These are phyloP conservation scores for Alviniconcha marisindica DNA, from an alignment of 1,140 invertebrate genomes.

Conservation along the genomic window DNA sequence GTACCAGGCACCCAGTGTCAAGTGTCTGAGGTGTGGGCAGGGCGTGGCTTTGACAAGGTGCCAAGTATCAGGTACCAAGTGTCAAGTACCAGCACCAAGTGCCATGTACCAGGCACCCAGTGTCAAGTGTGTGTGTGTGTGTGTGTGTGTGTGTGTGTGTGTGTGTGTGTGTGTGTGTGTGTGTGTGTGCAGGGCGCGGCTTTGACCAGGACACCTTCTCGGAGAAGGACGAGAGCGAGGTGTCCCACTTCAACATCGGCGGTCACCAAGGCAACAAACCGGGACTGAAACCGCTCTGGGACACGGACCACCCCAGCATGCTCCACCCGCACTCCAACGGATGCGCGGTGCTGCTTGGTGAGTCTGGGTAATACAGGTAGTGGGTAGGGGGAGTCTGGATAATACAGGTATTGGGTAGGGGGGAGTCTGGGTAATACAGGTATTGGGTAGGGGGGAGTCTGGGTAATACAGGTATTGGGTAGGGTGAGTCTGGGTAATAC, in stretches of 20 bases:
- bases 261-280: slow-evolving; percentile 38
- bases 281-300: slow-evolving; percentile 50
- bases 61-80: background rate
- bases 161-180: slow-evolving; percentile 34
- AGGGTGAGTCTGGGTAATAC: too few relatives aligned
- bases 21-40: too few relatives aligned
- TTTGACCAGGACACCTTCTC: slow-evolving; percentile 60
- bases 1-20: background rate
- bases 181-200: slow-evolving; percentile 52
- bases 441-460: too few relatives aligned
- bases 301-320: slow-evolving; percentile 52
- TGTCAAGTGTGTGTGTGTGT: slow-evolving; percentile 17
- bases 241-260: slow-evolving; percentile 53
- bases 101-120: background rate
- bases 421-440: too few relatives aligned
- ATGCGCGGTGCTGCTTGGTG: slow-evolving; percentile 53
- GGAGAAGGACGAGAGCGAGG: slow-evolving; percentile 58
- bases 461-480: too few relatives aligned
- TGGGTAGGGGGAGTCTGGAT: too few relatives aligned
- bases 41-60: too few relatives aligned
- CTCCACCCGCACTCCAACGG: slow-evolving; percentile 55
- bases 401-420: too few relatives aligned
- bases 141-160: slow-evolving; percentile 31
- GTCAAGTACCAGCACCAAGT: too few relatives aligned
- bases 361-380: too few relatives aligned